These are phyloP conservation scores for Polyergus mexicanus DNA, from an alignment of 1,140 invertebrate species.

Conservation along the genomic window DNA sequence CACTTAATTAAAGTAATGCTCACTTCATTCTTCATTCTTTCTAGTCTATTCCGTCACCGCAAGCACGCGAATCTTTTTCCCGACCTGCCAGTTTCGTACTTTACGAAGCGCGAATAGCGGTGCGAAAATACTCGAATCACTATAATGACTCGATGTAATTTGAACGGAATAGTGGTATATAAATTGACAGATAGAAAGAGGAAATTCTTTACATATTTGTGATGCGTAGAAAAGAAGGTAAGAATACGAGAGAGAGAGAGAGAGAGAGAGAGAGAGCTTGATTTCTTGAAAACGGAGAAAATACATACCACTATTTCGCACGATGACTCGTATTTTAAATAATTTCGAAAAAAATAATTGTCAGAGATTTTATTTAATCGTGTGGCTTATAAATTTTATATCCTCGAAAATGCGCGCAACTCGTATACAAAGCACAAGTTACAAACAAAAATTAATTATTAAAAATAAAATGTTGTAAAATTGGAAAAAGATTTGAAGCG, in stretches of 20 bases:
- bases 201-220: background rate
- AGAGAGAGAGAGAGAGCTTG: too few relatives aligned
- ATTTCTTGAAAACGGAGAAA: background rate
- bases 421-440: constrained; percentile 6
- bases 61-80: constrained; percentile 29
- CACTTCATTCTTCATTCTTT: constrained; percentile 37
- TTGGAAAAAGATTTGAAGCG: background rate
- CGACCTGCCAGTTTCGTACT: constrained; percentile 20
- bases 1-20: constrained; percentile 61
- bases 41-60: constrained; percentile 14
- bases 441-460: background rate
- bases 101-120: constrained; percentile 30
- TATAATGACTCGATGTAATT: background rate
- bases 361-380: background rate
- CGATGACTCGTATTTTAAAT: background rate
- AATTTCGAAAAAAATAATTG: background rate
- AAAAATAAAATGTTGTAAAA: background rate
- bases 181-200: constrained; percentile 7
- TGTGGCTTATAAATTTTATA: background rate
- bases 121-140: background rate
- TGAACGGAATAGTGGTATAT: constrained; percentile 2
- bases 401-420: background rate
- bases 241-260: background rate
- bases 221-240: background rate
- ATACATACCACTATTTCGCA: background rate